These are phyloP conservation scores for Drosophila subsilvestris DNA, from an alignment of 2,888 invertebrate species.

Conservation along the genomic window DNA sequence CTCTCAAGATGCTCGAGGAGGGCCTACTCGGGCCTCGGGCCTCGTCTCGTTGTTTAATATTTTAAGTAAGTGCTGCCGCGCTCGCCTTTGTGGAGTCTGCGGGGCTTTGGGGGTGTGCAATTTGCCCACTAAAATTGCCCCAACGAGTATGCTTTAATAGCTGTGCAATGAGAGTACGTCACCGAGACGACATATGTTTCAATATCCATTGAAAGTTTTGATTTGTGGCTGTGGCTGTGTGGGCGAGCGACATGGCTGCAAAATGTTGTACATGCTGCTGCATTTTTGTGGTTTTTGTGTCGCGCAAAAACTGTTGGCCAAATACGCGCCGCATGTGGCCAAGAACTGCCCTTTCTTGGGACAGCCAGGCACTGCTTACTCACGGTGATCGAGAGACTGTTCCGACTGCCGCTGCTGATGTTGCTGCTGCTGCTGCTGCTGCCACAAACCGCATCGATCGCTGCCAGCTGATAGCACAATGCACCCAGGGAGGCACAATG, in stretches of 20 bases:
- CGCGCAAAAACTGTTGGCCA: conserved; percentile 70
- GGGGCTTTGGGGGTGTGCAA: conserved; percentile 12
- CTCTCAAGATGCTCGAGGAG: conserved; percentile 52
- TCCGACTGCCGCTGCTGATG: conserved; percentile 48
- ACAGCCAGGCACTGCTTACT: conserved; percentile 37
- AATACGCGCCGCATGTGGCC: conserved; percentile 73
- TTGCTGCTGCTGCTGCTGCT: conserved; percentile 46
- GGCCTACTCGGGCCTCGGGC: no score
- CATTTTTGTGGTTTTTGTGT: conserved; percentile 64
- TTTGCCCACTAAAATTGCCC: conserved; percentile 6
- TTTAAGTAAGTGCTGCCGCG: conserved; percentile 74
- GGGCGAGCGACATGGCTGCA: conserved; percentile 56
- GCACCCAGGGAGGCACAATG: conserved; percentile 60
- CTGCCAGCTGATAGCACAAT: conserved; percentile 76
- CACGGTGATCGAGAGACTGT: conserved; percentile 34
- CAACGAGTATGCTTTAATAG: neutral
- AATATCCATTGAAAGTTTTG: conserved; percentile 28
- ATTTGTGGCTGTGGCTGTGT: conserved; percentile 62
- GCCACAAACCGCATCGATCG: conserved; percentile 70
- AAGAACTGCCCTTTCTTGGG: conserved; percentile 6
- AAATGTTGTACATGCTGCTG: conserved; percentile 41
- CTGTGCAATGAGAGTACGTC: neutral
- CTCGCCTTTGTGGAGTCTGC: conserved; percentile 41
- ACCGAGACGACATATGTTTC: conserved; percentile 4
- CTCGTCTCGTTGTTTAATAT: conserved; percentile 72